Percentiles rank a stretch among this genome's conserved stretches.
Evolutionary conservation across 2,888 invertebrate genomes (phyloP).

Genomic region (Itoplectis maculator): DNA sequence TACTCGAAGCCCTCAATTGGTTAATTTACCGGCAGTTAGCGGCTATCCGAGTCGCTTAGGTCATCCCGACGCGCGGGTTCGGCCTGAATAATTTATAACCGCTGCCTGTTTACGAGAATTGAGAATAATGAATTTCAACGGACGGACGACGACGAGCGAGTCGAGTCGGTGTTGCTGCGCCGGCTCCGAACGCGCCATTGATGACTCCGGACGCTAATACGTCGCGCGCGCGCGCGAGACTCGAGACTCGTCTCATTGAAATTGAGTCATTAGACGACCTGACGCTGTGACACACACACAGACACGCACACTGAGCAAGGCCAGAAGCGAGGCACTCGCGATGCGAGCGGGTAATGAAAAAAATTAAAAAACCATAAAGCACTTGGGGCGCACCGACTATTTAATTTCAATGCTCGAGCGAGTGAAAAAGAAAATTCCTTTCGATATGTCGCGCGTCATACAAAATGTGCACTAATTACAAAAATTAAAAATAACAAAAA

Average conservation of each 20-base stretch:
- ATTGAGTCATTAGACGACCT: slow-evolving; percentile 65
- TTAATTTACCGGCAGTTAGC: slow-evolving; percentile 84
- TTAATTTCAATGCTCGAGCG: background rate
- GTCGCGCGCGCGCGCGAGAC: slow-evolving; percentile 21
- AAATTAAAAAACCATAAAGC: slow-evolving; percentile 3
- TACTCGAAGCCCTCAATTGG: slow-evolving; percentile 85
- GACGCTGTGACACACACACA: slow-evolving; percentile 36
- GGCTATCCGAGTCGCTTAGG: slow-evolving; percentile 83
- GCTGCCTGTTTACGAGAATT: slow-evolving; percentile 85
- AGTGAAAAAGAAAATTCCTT: background rate
- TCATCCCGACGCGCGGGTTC: slow-evolving; percentile 83
- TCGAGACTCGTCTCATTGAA: slow-evolving; percentile 61
- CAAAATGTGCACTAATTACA: background rate
- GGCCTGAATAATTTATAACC: slow-evolving; percentile 85
- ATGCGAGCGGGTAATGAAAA: background rate
- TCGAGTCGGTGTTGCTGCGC: slow-evolving; percentile 28
- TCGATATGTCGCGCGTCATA: too few species aligned
- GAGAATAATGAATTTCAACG: slow-evolving; percentile 84
- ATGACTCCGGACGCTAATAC: slow-evolving; percentile 71
- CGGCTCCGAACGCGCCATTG: slow-evolving; percentile 76
- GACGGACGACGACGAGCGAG: slow-evolving; percentile 73
- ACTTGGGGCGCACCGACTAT: background rate
- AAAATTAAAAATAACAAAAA: too few species aligned
- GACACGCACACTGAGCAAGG: too few species aligned
- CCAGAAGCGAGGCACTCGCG: slow-evolving; percentile 33